Evolutionary conservation across 2,797 vertebrate genomes (phyloP).

Genomic region (Chrosomus eos): DNA sequence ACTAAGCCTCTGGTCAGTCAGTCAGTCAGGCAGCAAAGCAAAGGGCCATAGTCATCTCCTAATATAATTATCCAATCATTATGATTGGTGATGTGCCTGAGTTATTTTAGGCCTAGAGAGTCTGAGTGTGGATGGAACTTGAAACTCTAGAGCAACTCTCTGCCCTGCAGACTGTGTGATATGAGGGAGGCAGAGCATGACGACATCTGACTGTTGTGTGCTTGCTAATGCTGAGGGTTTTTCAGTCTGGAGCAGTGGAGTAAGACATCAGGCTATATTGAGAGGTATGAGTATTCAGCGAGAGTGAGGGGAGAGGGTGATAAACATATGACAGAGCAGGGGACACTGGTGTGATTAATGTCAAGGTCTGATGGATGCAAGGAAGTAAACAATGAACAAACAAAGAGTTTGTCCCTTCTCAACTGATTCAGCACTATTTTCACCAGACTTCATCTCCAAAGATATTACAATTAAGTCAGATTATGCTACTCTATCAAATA

Average conservation of each 20-base stretch:
- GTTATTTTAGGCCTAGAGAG: slow-evolving; percentile 42
- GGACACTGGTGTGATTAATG: background rate
- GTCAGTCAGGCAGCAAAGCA: slow-evolving; percentile 25
- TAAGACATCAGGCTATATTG: slow-evolving; percentile 2
- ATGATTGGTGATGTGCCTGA: slow-evolving; percentile 43
- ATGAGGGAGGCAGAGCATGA: slow-evolving; percentile 25
- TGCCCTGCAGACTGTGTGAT: slow-evolving; percentile 40
- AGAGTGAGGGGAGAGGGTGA: background rate
- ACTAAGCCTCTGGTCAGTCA: slow-evolving; percentile 25
- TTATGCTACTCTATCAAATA: background rate
- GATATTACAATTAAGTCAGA: background rate
- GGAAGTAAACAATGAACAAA: background rate
- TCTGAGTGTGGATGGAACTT: slow-evolving; percentile 12
- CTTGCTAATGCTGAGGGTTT: slow-evolving; percentile 29
- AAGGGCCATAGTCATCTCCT: slow-evolving; percentile 43
- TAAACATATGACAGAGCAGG: background rate
- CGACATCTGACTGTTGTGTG: background rate
- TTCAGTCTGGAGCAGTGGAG: slow-evolving; percentile 1
- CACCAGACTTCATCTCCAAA: background rate
- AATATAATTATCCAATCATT: slow-evolving; percentile 52
- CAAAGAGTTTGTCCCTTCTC: background rate
- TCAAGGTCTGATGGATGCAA: background rate
- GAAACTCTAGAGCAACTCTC: slow-evolving; percentile 5
- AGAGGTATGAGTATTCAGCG: background rate
- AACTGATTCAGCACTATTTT: slow-evolving; percentile 1